Conservation (phyloP, 2,888 invertebrate species). For the Ctenicera cuprea region DNA sequence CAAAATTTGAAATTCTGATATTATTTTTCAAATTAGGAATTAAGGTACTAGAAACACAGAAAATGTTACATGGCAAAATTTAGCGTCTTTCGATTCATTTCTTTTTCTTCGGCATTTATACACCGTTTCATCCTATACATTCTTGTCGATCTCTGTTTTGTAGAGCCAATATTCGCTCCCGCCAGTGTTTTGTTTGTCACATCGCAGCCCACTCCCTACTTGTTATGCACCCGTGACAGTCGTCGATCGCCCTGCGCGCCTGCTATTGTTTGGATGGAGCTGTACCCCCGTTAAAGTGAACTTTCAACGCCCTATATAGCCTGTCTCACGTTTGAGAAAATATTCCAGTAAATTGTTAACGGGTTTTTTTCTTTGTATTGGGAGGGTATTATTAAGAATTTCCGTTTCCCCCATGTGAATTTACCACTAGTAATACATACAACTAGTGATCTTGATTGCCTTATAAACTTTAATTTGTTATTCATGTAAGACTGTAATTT, state of each 20-base stretch:
- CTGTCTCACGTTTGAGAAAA: conserved; percentile 33
- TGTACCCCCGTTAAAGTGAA: conserved; percentile 50
- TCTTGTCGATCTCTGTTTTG: conserved; percentile 4
- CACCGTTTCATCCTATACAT: neutral
- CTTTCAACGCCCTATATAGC: conserved; percentile 49
- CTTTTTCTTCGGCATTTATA: neutral
- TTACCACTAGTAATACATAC: too few species aligned
- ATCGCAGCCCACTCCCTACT: conserved; percentile 61
- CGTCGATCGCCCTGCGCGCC: conserved; percentile 62
- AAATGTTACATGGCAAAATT: too few species aligned
- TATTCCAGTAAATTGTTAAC: conserved; percentile 42
- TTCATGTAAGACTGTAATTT: too few species aligned
- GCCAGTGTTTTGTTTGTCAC: conserved; percentile 49
- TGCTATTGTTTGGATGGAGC: conserved; percentile 61
- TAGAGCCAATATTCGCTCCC: conserved; percentile 9
- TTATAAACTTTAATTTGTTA: too few species aligned
- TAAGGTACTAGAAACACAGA: too few species aligned
- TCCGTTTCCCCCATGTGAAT: neutral
- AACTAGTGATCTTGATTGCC: too few species aligned
- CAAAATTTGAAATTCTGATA: too few species aligned
- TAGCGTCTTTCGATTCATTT: neutral
- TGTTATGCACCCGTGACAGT: conserved; percentile 62
- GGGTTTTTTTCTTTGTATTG: conserved; percentile 35
- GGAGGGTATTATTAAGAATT: neutral
- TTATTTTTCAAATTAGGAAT: too few species aligned